A percentile compares a stretch with the other conserved stretches of the same genome.
phyloP scores from a whole-genome alignment of 2,888 invertebrate species.

The Keiferia lycopersicella region DNA sequence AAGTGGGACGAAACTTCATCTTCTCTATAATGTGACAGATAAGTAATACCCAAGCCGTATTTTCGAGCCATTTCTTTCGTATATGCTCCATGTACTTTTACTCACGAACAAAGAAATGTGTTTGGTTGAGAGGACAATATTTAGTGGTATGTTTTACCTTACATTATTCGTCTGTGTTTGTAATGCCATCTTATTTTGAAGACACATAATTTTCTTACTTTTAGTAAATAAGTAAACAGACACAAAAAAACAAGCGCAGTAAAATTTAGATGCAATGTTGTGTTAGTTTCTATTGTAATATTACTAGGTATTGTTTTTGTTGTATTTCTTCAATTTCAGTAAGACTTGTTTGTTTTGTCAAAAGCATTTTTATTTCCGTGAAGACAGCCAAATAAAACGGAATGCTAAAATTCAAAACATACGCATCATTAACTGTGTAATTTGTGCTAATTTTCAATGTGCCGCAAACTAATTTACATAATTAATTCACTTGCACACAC shows the following conservation, averaged over 20 bases:
- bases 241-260: no score
- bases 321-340: no score
- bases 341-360: no score
- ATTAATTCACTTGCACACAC: slow-evolving; percentile 64
- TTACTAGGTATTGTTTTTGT: no score
- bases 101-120: slow-evolving; percentile 16
- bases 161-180: slow-evolving; percentile 2
- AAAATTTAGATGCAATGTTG: no score
- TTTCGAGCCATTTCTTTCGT: slow-evolving; percentile 34
- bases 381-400: slow-evolving; percentile 9
- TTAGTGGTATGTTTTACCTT: slow-evolving; percentile 17
- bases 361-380: background rate
- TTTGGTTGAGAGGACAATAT: slow-evolving; percentile 20
- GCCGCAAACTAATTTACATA: slow-evolving; percentile 67
- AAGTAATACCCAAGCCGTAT: slow-evolving; percentile 26
- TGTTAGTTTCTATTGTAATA: no score
- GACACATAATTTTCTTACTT: background rate
- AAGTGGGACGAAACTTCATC: slow-evolving; percentile 19
- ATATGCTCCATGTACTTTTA: slow-evolving; percentile 36
- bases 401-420: slow-evolving; percentile 37
- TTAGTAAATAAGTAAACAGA: background rate
- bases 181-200: background rate
- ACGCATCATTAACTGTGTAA: slow-evolving; percentile 49
- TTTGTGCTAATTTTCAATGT: slow-evolving; percentile 62
- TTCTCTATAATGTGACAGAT: slow-evolving; percentile 23